phyloP scores from a whole-genome alignment of 2,797 vertebrate genomes.

The Crenichthys baileyi region DNA sequence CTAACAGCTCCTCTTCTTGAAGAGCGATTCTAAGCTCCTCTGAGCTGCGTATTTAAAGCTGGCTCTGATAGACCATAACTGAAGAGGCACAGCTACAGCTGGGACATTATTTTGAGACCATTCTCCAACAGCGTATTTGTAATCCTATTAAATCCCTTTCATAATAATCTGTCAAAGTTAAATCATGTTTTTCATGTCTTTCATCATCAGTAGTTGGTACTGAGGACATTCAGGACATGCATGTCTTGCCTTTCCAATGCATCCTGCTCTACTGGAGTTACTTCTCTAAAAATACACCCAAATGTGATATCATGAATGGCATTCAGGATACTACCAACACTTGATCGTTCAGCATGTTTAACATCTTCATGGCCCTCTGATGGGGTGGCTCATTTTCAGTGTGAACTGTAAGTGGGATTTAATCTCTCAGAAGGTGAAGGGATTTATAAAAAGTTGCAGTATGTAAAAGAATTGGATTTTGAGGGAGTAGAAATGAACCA shows the following conservation, averaged over 20 bases:
- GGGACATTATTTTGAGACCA: neutral
- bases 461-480: neutral
- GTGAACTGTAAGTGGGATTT: neutral
- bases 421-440: conserved; percentile 9
- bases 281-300: conserved; percentile 45
- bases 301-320: conserved; percentile 59
- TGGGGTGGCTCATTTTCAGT: neutral
- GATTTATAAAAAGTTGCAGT: conserved; percentile 5
- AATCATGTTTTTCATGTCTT: neutral
- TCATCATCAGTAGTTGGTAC: neutral
- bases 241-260: neutral
- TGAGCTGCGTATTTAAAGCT: neutral
- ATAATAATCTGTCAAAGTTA: neutral
- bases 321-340: conserved; percentile 45
- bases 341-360: conserved; percentile 16
- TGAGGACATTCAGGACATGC: neutral
- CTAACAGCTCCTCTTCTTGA: conserved; percentile 54
- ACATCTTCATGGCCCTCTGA: conserved; percentile 6
- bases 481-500: conserved; percentile 20
- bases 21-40: neutral
- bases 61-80: neutral
- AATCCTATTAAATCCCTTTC: conserved; percentile 24
- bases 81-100: neutral
- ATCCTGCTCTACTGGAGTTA: conserved; percentile 14
- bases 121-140: neutral